phyloP scores from a whole-genome alignment of 2,888 invertebrate species.

The Uropetala carovei region DNA sequence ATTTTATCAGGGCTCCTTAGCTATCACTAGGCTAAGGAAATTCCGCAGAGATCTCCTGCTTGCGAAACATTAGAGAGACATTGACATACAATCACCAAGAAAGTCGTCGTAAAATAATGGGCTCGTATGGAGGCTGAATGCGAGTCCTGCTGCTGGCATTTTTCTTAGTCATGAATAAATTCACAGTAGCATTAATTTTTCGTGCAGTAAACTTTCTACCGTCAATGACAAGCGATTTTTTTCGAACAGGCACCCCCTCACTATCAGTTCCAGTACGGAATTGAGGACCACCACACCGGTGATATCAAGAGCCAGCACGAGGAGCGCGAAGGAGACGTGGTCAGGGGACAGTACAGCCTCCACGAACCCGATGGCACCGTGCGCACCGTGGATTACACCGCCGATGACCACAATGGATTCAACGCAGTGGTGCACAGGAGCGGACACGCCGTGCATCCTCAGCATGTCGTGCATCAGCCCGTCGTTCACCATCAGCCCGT shows the following conservation, averaged over 20 bases:
- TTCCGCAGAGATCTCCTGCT: too few species aligned
- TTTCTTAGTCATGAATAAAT: too few species aligned
- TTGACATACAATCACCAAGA: too few species aligned
- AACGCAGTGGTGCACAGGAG: constrained; percentile 52
- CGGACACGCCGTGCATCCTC: constrained; percentile 19
- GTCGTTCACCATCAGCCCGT: not conserved
- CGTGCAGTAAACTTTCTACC: too few species aligned
- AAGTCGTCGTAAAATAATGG: too few species aligned
- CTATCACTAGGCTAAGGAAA: too few species aligned
- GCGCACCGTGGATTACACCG: constrained; percentile 31
- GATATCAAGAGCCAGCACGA: constrained; percentile 22
- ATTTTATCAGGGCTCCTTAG: too few species aligned
- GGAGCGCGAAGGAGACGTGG: constrained; percentile 23
- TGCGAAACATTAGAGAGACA: too few species aligned
- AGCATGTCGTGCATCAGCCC: not conserved
- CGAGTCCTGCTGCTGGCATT: too few species aligned
- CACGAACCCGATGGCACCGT: constrained; percentile 41
- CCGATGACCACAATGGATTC: constrained; percentile 38
- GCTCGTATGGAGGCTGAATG: too few species aligned
- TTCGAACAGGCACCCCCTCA: not conserved
- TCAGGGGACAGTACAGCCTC: constrained; percentile 21
- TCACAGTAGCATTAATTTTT: too few species aligned
- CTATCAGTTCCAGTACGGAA: constrained; percentile 23
- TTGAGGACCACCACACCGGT: constrained; percentile 17
- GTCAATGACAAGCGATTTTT: not conserved